These are phyloP conservation scores for Hylaeus anthracinus DNA, from an alignment of 1,140 invertebrate species.

Conservation along the genomic window DNA sequence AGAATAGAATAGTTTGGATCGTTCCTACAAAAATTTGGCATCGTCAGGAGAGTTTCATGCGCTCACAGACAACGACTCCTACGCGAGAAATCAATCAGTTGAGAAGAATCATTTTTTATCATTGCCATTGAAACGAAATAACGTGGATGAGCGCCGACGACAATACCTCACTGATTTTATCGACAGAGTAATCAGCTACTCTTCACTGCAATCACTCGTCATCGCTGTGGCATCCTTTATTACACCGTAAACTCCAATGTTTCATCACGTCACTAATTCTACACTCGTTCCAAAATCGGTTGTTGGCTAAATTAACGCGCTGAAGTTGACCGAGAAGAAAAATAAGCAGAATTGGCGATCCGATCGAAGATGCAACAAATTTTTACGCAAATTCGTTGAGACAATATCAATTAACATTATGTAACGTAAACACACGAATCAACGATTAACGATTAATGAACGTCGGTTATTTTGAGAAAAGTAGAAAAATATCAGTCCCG, in stretches of 20 bases:
- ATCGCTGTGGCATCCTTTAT: too few relatives aligned
- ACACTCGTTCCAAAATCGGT: too few relatives aligned
- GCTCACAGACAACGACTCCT: not conserved
- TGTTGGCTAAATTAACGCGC: not conserved
- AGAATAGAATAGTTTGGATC: too few relatives aligned
- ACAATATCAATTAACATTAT: too few relatives aligned
- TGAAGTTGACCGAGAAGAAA: not conserved
- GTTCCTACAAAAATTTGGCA: too few relatives aligned
- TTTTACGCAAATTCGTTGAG: not conserved
- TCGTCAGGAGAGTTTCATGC: too few relatives aligned
- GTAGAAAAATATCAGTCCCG: not conserved
- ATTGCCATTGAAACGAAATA: conserved; percentile 6
- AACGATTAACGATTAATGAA: not conserved
- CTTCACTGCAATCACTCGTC: not conserved
- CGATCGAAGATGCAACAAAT: not conserved
- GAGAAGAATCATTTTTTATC: too few relatives aligned
- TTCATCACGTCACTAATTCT: not conserved
- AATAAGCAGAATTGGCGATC: too few relatives aligned
- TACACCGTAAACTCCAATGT: not conserved
- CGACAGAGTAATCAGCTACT: conserved; percentile 45
- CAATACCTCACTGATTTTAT: conserved; percentile 46
- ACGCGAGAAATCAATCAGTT: not conserved
- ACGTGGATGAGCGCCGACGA: conserved; percentile 32
- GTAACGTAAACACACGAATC: not conserved
- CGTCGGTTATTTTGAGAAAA: not conserved